Base-by-base conservation (phyloP, 2,888 invertebrate genomes). In the Melieria crassipennis region DNA sequence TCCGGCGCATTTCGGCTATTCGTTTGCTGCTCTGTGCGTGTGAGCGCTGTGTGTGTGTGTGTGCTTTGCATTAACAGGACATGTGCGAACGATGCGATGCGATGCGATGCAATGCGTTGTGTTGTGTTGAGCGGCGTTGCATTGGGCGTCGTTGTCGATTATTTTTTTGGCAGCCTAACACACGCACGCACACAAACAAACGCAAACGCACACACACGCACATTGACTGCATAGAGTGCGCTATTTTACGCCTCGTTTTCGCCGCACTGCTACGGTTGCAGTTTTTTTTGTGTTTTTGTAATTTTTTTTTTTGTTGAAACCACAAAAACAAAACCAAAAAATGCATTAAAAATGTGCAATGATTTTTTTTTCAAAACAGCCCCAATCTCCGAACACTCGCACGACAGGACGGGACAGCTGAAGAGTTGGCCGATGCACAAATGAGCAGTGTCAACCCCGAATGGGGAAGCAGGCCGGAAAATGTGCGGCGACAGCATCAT, bases 301-400 rank as follows among this genome's bases (percentile, higher is more conserved):
- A 7, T 65, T 67, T 67, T 48, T 10, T 7, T 11, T 65, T 55
- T 65, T 13, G 42, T 6, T 4, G 47, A 67, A 70, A 66, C 66
- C 62, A 52, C 71, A 76, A 73, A 70, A 73, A 73, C n/a, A 56
- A 57, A 63, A 67, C 74, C 61, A 67, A 47, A 46, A 62, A 57
- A 30, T 55, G 52, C 57, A 70, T 65, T 65, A 66, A 63, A 66
- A 68, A 63, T 70, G 47, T 64, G 50, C 64, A 65, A 69, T 52
- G 66, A 50, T 60, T 67, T 69, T 74, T 75, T 77, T 77, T 76
- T 78, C 73, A 77, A 77, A 78, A 72, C 77, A 75, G 77, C 78
- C 77, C 77, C 76, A 75, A 74, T 75, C 70, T 69, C 60, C 63
- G 48, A 30, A 30, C 1, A 2, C 30, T 1, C 30, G 50, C 45